Conservation (phyloP, 2,797 vertebrate genomes). For the Pantherophis alleghaniensis region DNA sequence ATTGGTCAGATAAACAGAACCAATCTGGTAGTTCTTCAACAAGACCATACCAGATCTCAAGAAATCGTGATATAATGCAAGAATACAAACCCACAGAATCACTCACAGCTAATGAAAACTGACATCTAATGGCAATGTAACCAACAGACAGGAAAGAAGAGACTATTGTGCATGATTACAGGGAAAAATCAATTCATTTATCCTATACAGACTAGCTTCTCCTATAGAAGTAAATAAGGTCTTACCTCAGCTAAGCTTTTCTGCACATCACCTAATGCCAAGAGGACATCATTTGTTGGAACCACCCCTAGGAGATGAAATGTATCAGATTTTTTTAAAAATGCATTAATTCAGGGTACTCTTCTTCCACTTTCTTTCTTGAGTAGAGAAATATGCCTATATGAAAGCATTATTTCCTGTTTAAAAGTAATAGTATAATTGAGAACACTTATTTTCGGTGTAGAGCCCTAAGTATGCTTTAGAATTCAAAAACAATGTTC, state of each 20-base stretch:
- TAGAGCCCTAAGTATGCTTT: neutral
- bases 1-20: neutral
- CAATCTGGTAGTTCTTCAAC: neutral
- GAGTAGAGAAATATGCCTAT: neutral
- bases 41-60: slow-evolving; percentile 3
- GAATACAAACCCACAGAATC: slow-evolving; percentile 21
- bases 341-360: slow-evolving; percentile 25
- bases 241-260: slow-evolving; percentile 85
- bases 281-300: slow-evolving; percentile 86
- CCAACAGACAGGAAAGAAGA: slow-evolving; percentile 32
- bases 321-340: slow-evolving; percentile 18
- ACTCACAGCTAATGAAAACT: slow-evolving; percentile 32
- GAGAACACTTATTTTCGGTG: neutral
- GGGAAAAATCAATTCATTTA: slow-evolving; percentile 31
- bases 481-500: slow-evolving; percentile 11
- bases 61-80: slow-evolving; percentile 11
- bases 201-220: slow-evolving; percentile 9
- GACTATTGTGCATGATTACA: neutral
- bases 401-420: neutral
- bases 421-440: neutral
- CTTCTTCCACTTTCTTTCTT: slow-evolving; percentile 21
- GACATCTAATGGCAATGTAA: slow-evolving; percentile 34
- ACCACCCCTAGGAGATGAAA: slow-evolving; percentile 79
- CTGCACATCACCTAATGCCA: slow-evolving; percentile 86
- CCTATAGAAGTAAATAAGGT: slow-evolving; percentile 35